Evolutionary conservation across 2,797 vertebrate species (phyloP), one percentile per base, ranked within the genome.

Genomic region (Mormyrops boulengeri): DNA sequence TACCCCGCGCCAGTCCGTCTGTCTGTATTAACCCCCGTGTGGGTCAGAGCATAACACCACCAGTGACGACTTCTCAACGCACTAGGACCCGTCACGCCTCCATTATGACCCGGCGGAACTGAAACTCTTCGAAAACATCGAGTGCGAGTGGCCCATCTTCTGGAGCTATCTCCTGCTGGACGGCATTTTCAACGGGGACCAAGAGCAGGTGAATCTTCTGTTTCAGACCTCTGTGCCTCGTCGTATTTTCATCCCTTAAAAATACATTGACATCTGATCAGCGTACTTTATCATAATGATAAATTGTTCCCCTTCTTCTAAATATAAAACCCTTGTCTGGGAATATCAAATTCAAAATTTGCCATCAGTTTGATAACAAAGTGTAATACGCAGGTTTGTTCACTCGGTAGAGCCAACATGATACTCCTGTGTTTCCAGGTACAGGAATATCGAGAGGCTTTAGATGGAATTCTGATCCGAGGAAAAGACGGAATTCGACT

Each of bases 101-200:
- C 98, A 99, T 94, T 99, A 99, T 80, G 98, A 99, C 92, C 97
- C 98, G 0, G 97, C 98, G 55, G 99, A 99, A 93, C 97, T 99
- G 88, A 99, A 99, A 91, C 95, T 99, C 87, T 99, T 99, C 95
- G 99, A 99, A 94, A 99, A 99, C 90, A 99, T 99, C 38, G 99
- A 99, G 93, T 99, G 98, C 88, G 98, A 99, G 89, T 99, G 99
- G 99, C 98, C 98, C 0, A 96, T 99, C 14, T 99, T 99, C 95
- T 99, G 99, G 99, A 99, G 97, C 0, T 99, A 99, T 88, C 97
- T 99, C 90, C 95, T 99, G 89, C 96, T 99, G 88, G 99, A 99
- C 89, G 98, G 99, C 19, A 94, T 99, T 91, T 99, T 99, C 93
- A 95, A 89, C 69, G 96, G 95, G 85, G 97, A 99, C 66, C 97